Base-by-base conservation (phyloP, 2,888 invertebrate species). In the Dorcus hopei region DNA sequence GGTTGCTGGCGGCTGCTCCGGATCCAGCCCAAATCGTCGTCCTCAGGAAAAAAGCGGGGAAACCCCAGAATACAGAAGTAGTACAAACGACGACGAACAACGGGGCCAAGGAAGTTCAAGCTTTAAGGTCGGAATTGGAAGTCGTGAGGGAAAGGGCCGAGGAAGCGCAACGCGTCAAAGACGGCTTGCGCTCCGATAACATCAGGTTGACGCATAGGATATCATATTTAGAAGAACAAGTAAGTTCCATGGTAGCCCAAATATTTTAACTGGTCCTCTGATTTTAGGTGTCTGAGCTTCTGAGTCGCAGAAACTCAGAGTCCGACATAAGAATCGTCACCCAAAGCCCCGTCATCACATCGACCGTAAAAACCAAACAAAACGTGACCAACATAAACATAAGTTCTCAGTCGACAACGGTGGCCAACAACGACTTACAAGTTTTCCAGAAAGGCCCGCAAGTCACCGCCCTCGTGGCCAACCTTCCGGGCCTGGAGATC, bases 161-260 rank as follows among this genome's bases (percentile, higher is more conserved):
- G 50, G 86, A 85, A 70, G 84, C 86, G 0, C 85, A 85, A 70
- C 79, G 81, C 49, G 82, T 85, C 50, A 85, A 87, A 73, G 87
- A 87, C 65, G 81, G 83, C 9, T 80, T 87, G 38, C 86, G 88
- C 69, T 83, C 88, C 19, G 93, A 93, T 78, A 93, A 93, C 79
- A 86, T 92, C 61, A 82, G 93, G 52, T 82, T 94, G 59, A 92
- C 92, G 9, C 94, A 94, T 77, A 83, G 94, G 66, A 94, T 94
- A 70, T 91, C 92, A 2, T 94, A 94, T 77, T 83, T 95, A 58
- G 94, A 95, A 77, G 93, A 94, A 73, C 93, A 93, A 79, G 92
- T 92, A 64, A 80, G 82, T 0, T 86, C 11, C 33, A 11, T 38
- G 23, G 16, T 33, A 19, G 2, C 19, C 19, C 19, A 19, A 19